Evolutionary conservation across 2,797 vertebrate species (phyloP).

Genomic region (Halcyon leucocephala): DNA sequence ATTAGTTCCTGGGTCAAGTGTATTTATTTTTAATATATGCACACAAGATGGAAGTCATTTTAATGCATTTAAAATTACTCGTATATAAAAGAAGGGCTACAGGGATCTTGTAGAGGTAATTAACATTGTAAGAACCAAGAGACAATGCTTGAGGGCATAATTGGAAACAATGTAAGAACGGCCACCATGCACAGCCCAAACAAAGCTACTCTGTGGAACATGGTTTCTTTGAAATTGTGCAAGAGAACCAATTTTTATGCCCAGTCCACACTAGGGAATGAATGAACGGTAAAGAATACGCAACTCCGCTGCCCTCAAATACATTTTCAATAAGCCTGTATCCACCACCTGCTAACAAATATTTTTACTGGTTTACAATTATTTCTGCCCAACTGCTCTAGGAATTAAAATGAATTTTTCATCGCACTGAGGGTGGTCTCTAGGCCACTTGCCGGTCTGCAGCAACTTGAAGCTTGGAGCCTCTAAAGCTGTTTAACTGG

Average conservation of each 20-base stretch:
- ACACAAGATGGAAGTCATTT: background rate
- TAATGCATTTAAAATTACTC: slow-evolving; percentile 10
- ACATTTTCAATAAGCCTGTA: background rate
- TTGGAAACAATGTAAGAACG: background rate
- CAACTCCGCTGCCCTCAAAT: background rate
- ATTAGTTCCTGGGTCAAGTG: slow-evolving; percentile 25
- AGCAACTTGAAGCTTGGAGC: background rate
- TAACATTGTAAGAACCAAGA: background rate
- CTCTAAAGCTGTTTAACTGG: background rate
- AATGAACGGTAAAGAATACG: background rate
- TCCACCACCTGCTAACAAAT: background rate
- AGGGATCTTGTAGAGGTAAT: slow-evolving; percentile 8
- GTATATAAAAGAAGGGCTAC: background rate
- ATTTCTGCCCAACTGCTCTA: background rate
- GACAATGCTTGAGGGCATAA: background rate
- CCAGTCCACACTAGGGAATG: background rate
- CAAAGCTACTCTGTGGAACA: background rate
- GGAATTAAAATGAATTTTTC: background rate
- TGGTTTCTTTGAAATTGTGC: background rate
- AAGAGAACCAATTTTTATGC: background rate
- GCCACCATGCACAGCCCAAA: background rate
- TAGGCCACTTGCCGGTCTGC: background rate
- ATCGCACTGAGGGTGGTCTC: background rate
- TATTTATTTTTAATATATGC: slow-evolving; percentile 33
- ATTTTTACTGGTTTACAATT: background rate